phyloP scores from a whole-genome alignment of 2,113 vertebrate genomes.

The Mesembrinibis cayennensis region DNA sequence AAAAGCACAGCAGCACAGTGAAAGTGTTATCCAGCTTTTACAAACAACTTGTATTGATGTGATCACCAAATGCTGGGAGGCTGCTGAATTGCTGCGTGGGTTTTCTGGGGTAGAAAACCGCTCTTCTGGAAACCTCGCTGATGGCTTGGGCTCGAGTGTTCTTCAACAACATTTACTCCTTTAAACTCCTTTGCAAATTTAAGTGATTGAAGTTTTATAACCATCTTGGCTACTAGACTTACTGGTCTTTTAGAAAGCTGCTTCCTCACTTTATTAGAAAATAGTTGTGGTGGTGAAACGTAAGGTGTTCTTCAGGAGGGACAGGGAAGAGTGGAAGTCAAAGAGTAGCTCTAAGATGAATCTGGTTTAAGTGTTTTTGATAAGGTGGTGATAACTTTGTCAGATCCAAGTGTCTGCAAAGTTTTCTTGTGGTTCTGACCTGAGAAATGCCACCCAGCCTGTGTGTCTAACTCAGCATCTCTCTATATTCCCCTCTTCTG shows the following conservation, averaged over 20 bases:
- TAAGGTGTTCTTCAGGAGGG: not conserved
- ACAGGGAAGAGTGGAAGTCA: not conserved
- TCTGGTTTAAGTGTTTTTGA: not conserved
- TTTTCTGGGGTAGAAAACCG: not conserved
- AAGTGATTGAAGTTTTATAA: not conserved
- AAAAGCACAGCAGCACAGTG: not conserved
- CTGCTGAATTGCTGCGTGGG: not conserved
- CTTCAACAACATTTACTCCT: not conserved
- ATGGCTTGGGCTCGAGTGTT: not conserved
- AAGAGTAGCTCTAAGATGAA: not conserved
- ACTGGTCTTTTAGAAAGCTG: not conserved
- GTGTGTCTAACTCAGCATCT: not conserved
- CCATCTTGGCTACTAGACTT: not conserved
- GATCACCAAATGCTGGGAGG: not conserved
- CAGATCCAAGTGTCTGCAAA: not conserved
- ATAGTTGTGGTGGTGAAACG: not conserved
- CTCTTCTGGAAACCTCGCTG: not conserved
- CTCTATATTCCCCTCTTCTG: not conserved
- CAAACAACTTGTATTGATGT: not conserved
- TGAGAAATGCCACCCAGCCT: not conserved
- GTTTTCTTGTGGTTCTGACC: not conserved
- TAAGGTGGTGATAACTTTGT: not conserved
- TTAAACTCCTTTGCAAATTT: slow-evolving; percentile 3
- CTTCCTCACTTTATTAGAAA: not conserved
- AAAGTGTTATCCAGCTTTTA: not conserved